A percentile compares a stretch with the other conserved stretches of the same genome.
phyloP scores from a whole-genome alignment of 1,140 invertebrate species.

The Saxidomus purpurata region DNA sequence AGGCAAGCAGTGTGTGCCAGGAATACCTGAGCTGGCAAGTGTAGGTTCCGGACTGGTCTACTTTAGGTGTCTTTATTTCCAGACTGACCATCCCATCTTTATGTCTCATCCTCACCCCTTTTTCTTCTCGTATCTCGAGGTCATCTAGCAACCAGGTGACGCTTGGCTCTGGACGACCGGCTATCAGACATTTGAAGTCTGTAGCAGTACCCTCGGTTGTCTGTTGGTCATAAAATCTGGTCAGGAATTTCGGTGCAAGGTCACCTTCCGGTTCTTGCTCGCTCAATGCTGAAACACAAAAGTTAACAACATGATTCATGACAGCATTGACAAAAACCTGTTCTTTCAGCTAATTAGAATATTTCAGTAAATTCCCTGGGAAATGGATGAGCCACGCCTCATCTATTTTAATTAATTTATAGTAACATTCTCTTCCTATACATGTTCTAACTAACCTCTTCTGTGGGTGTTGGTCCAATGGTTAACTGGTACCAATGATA shows the following conservation, averaged over 20 bases:
- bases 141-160: constrained; percentile 82
- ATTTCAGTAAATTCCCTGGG: no score
- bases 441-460: no score
- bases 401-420: no score
- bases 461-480: no score
- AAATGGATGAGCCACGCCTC: no score
- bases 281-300: constrained; percentile 71
- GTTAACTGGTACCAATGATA: no score
- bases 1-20: no score
- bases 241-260: constrained; percentile 80
- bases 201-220: constrained; percentile 78
- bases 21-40: constrained; percentile 78
- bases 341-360: no score
- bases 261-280: constrained; percentile 75
- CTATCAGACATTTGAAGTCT: constrained; percentile 81
- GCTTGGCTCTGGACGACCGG: constrained; percentile 78
- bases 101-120: constrained; percentile 72
- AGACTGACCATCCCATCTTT: constrained; percentile 79
- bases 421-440: no score
- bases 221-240: constrained; percentile 81
- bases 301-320: no score
- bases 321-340: no score
- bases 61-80: constrained; percentile 79
- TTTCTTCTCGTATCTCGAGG: constrained; percentile 72
- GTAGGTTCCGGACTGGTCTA: constrained; percentile 83